Evolutionary conservation across 2,113 vertebrate genomes (phyloP).

Genomic region (Scartelaos histophorus): DNA sequence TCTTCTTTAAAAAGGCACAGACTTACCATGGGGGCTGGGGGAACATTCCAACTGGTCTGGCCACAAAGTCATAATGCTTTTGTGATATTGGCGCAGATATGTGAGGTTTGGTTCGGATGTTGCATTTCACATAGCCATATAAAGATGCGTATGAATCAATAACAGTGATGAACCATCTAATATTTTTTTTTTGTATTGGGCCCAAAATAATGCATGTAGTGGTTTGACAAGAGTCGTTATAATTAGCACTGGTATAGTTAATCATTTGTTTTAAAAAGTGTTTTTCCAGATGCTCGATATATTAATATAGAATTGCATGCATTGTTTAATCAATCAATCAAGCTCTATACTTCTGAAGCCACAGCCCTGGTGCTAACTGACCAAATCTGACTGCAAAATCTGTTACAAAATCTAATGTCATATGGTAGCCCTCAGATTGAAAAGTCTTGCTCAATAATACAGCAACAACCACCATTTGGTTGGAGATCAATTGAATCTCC

Average conservation of each 20-base stretch:
- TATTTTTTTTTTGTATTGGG: neutral
- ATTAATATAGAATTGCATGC: neutral
- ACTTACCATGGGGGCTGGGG: neutral
- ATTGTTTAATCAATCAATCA: neutral
- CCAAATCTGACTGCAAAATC: neutral
- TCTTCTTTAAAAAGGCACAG: conserved; percentile 8
- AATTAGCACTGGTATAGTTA: neutral
- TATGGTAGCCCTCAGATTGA: too few relatives aligned
- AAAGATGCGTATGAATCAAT: neutral
- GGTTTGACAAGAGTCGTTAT: neutral
- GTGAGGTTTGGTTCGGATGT: conserved; percentile 8
- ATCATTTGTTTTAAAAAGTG: neutral
- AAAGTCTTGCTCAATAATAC: too few relatives aligned
- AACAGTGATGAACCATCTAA: neutral
- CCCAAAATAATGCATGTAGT: neutral
- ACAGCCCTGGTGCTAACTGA: neutral
- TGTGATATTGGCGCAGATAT: conserved; percentile 5
- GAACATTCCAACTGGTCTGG: conserved; percentile 23
- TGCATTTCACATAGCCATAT: neutral
- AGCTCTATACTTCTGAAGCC: neutral
- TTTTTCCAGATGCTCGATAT: neutral
- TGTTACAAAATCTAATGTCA: too few relatives aligned
- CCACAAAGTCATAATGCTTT: conserved; percentile 15
- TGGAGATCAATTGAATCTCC: neutral
- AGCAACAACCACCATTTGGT: too few relatives aligned